Evolutionary conservation across 2,797 vertebrate genomes (phyloP).

Genomic region (Stomatorhinus walkeri): DNA sequence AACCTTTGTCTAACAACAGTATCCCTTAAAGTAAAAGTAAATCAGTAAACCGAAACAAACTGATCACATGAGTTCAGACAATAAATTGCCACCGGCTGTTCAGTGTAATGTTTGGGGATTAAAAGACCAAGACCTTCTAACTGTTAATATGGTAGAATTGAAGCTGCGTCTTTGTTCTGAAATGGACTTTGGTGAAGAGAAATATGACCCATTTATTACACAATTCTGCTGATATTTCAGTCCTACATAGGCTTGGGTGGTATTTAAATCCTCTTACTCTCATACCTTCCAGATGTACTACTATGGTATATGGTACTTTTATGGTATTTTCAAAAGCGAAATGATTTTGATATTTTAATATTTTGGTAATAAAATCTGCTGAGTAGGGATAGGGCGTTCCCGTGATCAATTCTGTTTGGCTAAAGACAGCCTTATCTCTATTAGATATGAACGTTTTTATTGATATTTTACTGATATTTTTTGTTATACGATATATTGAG

Average conservation of each 20-base stretch:
- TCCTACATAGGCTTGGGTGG: background rate
- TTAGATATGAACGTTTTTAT: background rate
- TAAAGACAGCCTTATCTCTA: background rate
- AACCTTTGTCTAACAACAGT: background rate
- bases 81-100: background rate
- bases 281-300: background rate
- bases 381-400: background rate
- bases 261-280: background rate
- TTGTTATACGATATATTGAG: background rate
- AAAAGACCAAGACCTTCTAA: background rate
- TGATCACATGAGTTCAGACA: background rate
- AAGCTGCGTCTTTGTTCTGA: background rate
- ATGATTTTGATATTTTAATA: background rate
- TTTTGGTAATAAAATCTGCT: background rate
- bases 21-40: constrained; percentile 2
- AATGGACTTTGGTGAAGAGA: background rate
- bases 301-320: background rate
- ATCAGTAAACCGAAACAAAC: background rate
- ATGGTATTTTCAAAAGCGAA: background rate
- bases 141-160: background rate
- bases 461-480: background rate
- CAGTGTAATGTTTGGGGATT: background rate
- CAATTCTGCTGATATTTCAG: background rate
- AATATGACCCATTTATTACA: background rate
- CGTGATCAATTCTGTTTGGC: background rate